Conservation (phyloP, 2,113 vertebrate genomes). For the Hucho hucho region DNA sequence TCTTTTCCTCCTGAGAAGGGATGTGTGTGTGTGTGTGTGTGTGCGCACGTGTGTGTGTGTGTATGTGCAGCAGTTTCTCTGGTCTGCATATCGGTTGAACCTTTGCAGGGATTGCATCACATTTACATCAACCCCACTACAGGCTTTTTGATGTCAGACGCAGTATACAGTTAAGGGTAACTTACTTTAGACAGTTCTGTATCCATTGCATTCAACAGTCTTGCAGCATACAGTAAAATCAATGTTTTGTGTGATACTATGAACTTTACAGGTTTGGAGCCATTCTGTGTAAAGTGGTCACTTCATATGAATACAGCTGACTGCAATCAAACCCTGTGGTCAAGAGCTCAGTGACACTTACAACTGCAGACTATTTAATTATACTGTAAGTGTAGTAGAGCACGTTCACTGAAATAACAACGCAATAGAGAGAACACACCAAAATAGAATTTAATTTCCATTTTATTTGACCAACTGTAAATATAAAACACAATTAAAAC, state of each 20-base stretch:
- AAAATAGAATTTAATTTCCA: slow-evolving; percentile 12
- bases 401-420: not conserved
- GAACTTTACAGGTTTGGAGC: not conserved
- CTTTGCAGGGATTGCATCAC: slow-evolving; percentile 62
- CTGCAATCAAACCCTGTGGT: not conserved
- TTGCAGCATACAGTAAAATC: not conserved
- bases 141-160: not conserved
- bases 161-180: not conserved
- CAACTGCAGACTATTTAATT: not conserved
- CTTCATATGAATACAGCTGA: not conserved
- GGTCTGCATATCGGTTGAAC: slow-evolving; percentile 13
- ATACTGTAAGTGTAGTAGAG: slow-evolving; percentile 17
- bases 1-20: slow-evolving; percentile 4
- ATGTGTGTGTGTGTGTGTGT: not conserved
- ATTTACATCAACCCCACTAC: slow-evolving; percentile 61
- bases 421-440: not conserved
- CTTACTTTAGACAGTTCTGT: not conserved
- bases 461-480: slow-evolving; percentile 4
- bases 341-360: no score
- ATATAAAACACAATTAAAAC: slow-evolving; percentile 13
- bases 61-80: not conserved
- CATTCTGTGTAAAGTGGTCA: not conserved
- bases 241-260: not conserved
- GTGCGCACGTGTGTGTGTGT: not conserved
- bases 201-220: not conserved